Evolutionary conservation across 2,797 vertebrate species (phyloP).

Genomic region (Austrolebias charrua): DNA sequence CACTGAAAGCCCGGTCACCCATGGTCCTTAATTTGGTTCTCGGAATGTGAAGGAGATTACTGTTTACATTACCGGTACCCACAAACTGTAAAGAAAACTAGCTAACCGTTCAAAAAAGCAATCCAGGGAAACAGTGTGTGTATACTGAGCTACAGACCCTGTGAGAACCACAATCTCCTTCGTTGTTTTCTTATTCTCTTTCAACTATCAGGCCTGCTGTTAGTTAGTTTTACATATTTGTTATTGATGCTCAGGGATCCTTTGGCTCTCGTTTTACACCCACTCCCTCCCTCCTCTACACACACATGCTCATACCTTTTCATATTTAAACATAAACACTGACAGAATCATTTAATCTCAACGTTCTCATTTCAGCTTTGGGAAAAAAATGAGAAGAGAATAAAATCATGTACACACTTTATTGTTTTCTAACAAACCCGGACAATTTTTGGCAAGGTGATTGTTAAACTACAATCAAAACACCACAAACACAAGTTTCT

Average conservation of each 20-base stretch:
- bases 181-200: constrained; percentile 61
- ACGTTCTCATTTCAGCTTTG: too few species aligned
- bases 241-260: constrained; percentile 25
- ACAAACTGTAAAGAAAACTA: constrained; percentile 5
- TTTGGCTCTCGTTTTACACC: constrained; percentile 19
- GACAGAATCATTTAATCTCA: too few species aligned
- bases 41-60: too few species aligned
- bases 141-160: constrained; percentile 34
- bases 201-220: constrained; percentile 54
- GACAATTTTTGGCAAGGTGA: too few species aligned
- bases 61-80: too few species aligned
- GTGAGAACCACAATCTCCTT: constrained; percentile 49
- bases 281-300: constrained; percentile 21
- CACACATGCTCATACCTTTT: constrained; percentile 16
- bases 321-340: constrained; percentile 10
- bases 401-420: too few species aligned
- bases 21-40: too few species aligned
- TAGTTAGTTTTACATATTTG: constrained; percentile 45
- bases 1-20: too few species aligned
- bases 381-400: too few species aligned
- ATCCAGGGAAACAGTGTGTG: constrained; percentile 15
- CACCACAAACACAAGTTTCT: too few species aligned
- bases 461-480: too few species aligned
- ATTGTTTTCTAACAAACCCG: neutral
- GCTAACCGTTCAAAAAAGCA: constrained; percentile 25